A percentile compares a stretch with the other conserved stretches of the same genome.
These are phyloP conservation scores for Apodemus sylvaticus DNA, from an alignment of 2,113 vertebrate genomes.

Conservation along the genomic window DNA sequence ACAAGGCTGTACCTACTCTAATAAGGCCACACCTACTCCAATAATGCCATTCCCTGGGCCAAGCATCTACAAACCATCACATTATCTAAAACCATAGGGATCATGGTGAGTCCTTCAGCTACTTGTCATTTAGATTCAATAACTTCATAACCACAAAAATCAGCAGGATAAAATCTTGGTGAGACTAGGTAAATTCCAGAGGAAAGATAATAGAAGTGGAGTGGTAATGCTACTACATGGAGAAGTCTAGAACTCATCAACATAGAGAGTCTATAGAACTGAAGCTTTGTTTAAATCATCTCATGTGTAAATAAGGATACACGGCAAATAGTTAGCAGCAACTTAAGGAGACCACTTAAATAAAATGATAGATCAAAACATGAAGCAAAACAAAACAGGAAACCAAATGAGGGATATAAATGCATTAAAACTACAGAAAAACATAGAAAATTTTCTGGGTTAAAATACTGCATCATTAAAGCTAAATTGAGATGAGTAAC, in stretches of 20 bases:
- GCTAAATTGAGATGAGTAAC: background rate
- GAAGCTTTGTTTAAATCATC: background rate
- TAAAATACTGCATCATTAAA: constrained; percentile 1
- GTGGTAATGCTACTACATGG: too few relatives aligned
- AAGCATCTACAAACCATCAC: too few relatives aligned
- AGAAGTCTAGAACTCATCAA: background rate
- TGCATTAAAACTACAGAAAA: constrained; percentile 10
- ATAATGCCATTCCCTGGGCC: too few relatives aligned
- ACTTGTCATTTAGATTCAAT: background rate
- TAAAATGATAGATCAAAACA: background rate
- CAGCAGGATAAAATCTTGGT: background rate
- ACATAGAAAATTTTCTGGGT: background rate
- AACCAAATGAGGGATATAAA: background rate
- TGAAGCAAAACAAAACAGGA: background rate
- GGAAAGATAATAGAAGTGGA: background rate
- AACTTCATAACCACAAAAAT: background rate
- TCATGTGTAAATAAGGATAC: background rate
- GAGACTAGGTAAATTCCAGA: background rate
- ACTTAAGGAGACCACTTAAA: background rate
- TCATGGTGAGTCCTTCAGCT: background rate
- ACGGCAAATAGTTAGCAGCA: background rate
- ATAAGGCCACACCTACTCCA: too few relatives aligned
- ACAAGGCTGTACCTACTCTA: too few relatives aligned
- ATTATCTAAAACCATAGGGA: background rate
- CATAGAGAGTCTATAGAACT: background rate